A percentile compares a stretch with the other conserved stretches of the same genome.
These are phyloP conservation scores for Indicator maculatus DNA, from an alignment of 2,113 vertebrate species.

Conservation along the genomic window DNA sequence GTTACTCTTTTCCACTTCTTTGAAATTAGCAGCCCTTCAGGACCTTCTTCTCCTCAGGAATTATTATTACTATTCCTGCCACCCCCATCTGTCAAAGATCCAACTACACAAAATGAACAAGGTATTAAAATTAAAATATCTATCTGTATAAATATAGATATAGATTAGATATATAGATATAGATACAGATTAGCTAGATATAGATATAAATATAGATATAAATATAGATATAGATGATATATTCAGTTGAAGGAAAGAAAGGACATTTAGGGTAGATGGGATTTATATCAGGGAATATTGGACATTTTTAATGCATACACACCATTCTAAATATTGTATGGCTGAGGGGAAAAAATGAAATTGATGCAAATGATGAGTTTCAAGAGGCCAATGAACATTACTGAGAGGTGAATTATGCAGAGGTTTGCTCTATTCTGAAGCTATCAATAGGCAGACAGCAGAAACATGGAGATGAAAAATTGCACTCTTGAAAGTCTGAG, in stretches of 20 bases:
- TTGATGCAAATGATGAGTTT: neutral
- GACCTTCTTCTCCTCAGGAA: neutral
- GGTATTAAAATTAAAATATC: neutral
- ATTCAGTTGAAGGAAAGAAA: neutral
- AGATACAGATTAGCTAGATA: too few species aligned
- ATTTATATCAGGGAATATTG: neutral
- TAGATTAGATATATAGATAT: too few species aligned
- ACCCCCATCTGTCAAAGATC: neutral
- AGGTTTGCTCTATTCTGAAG: neutral
- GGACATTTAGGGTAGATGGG: neutral
- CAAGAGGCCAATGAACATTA: neutral
- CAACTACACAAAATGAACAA: neutral
- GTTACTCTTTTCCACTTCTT: neutral
- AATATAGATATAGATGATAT: neutral
- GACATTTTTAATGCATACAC: neutral
- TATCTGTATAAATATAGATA: too few species aligned
- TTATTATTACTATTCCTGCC: neutral
- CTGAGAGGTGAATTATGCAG: neutral
- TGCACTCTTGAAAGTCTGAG: neutral
- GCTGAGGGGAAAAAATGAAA: neutral
- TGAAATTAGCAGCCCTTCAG: neutral
- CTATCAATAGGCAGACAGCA: neutral
- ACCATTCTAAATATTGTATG: neutral
- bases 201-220: too few species aligned
- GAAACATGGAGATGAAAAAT: neutral